Percentiles rank a stretch among this genome's conserved stretches.
Evolutionary conservation across 2,113 vertebrate species (phyloP).

Genomic region (Hippocampus guttulatus): DNA sequence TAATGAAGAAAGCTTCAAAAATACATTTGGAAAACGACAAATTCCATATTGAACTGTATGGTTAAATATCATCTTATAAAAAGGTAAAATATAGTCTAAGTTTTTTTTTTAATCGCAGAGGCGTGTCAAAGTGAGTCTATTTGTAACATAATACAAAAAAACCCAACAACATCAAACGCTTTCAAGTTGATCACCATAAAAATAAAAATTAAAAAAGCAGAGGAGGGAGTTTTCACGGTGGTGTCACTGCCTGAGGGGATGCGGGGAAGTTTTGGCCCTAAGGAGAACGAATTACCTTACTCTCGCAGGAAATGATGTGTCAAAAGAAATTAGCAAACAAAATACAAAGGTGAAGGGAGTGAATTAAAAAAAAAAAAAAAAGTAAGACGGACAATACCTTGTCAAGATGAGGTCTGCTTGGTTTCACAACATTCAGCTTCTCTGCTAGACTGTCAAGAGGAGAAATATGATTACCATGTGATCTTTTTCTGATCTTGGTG

Average conservation of each 20-base stretch:
- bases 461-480: neutral
- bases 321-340: constrained; percentile 61
- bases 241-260: constrained; percentile 58
- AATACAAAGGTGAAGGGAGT: constrained; percentile 21
- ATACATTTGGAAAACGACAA: constrained; percentile 1
- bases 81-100: neutral
- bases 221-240: constrained; percentile 60
- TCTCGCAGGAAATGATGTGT: constrained; percentile 54
- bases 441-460: constrained; percentile 79
- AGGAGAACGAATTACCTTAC: constrained; percentile 29
- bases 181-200: constrained; percentile 41
- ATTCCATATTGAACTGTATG: neutral
- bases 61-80: no score
- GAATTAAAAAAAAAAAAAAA: constrained; percentile 5
- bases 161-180: constrained; percentile 60
- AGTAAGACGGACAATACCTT: constrained; percentile 76
- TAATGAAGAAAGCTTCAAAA: neutral
- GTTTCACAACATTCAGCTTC: constrained; percentile 77
- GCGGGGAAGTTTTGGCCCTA: constrained; percentile 29
- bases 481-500: neutral
- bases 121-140: constrained; percentile 12
- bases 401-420: constrained; percentile 82
- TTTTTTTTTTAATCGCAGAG: neutral
- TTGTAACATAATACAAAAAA: constrained; percentile 19
- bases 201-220: constrained; percentile 21